Conservation (phyloP, 2,797 vertebrate genomes). For the Gymnoscopelus braueri region DNA sequence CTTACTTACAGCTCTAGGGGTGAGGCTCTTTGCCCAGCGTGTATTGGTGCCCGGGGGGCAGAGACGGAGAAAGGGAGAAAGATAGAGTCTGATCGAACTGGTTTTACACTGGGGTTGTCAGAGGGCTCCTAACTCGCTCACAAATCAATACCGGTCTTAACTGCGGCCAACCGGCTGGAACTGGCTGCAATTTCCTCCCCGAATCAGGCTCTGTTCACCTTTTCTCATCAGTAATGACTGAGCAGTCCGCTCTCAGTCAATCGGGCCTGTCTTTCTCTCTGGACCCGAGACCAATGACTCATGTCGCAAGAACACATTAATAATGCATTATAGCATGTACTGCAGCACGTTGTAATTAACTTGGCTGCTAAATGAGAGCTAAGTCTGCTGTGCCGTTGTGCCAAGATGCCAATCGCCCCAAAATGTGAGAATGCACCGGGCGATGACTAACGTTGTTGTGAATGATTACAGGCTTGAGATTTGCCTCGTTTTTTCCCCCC, state of each 20-base stretch:
- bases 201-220: conserved; percentile 43
- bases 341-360: conserved; percentile 69
- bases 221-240: conserved; percentile 66
- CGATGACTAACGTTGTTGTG: conserved; percentile 67
- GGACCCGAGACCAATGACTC: conserved; percentile 62
- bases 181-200: conserved; percentile 53
- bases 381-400: conserved; percentile 52
- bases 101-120: conserved; percentile 64
- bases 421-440: conserved; percentile 40
- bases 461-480: conserved; percentile 62
- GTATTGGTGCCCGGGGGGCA: conserved; percentile 24
- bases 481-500: conserved; percentile 28
- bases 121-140: conserved; percentile 66
- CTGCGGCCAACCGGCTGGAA: conserved; percentile 69
- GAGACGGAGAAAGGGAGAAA: conserved; percentile 24
- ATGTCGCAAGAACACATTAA: conserved; percentile 69
- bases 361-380: conserved; percentile 59
- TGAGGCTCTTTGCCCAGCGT: conserved; percentile 32
- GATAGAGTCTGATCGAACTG: conserved; percentile 48
- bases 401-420: conserved; percentile 41
- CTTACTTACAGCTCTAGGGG: conserved; percentile 33
- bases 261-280: conserved; percentile 25
- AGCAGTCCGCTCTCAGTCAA: conserved; percentile 53
- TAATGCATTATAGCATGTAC: conserved; percentile 70
- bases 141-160: conserved; percentile 74